A percentile compares a stretch with the other conserved stretches of the same genome.
Evolutionary conservation across 2,888 invertebrate genomes (phyloP).

Genomic region (Metellina segmentata): DNA sequence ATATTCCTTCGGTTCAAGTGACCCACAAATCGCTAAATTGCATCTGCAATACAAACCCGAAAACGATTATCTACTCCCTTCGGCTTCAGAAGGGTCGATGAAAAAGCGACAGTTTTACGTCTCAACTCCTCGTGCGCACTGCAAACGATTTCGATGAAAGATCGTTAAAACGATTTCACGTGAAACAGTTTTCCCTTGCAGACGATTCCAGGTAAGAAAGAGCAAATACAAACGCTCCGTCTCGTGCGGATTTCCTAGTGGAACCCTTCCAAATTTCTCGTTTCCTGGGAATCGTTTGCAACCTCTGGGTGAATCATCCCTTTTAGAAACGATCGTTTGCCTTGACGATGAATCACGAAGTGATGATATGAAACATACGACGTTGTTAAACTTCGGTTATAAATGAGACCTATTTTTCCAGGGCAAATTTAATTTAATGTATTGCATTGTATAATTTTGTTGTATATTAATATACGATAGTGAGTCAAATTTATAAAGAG

Average conservation of each 20-base stretch:
- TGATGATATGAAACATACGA: not conserved
- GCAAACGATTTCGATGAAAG: not conserved
- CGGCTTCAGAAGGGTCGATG: not conserved
- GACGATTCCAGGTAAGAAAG: not conserved
- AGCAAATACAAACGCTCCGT: not conserved
- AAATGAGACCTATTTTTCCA: not conserved
- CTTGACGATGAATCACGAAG: not conserved
- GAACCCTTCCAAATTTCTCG: slow-evolving; percentile 1
- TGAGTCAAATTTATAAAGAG: too few relatives aligned
- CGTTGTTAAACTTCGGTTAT: not conserved
- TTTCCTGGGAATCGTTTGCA: slow-evolving; percentile 14
- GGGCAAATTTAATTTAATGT: not conserved
- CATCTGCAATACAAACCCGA: not conserved
- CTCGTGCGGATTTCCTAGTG: not conserved
- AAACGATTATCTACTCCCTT: not conserved
- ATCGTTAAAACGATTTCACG: not conserved
- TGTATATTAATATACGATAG: too few relatives aligned
- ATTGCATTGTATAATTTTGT: too few relatives aligned
- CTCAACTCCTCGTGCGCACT: not conserved
- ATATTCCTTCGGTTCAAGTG: not conserved
- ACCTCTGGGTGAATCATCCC: slow-evolving; percentile 15
- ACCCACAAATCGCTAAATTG: not conserved
- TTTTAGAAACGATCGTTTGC: not conserved
- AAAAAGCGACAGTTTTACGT: not conserved
- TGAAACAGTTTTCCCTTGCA: not conserved